Evolutionary conservation across 2,113 vertebrate genomes (phyloP), one percentile per base, ranked within the genome.

Genomic region (Elephas maximus): DNA sequence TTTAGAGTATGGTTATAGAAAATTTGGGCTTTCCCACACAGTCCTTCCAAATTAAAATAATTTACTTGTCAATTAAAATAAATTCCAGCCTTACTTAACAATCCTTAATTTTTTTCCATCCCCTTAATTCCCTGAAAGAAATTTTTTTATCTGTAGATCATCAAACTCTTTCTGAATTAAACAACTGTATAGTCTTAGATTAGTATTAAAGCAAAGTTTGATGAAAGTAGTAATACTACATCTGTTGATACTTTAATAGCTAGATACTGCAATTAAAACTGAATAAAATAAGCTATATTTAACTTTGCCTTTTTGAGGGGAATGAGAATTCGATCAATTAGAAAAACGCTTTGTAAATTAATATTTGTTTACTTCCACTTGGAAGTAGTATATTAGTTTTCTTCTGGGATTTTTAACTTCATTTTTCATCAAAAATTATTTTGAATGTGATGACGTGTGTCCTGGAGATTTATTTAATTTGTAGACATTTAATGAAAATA

Each of bases 271-370:
- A 71, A 41, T 48, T 84, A 91, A 30, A 45, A 84, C 20, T 51
- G 26, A 51, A 85, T 81, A 67, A 87, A 74, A 73, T 84, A 90
- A 84, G 8, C 21, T 87, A 9, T 44, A 80, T 91, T 92, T 91
- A 84, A 62, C 37, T 79, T 88, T 21, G 23, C 17, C 60, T 65
- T 78, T 83, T 60, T 8, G 37, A 2, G 12, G 57, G 8, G 30
- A 28, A 57, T 41, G n/a, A 74, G 37, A 57, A 26, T 86, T 86
- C 74, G 28, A 71, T 92, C 88, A 88, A 89, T 92, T 85, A 84
- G 44, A 91, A 84, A 94, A 91, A 83, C 44, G 62, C 30, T 53
- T 77, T 90, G 60, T 95, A 77, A 53, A 21, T 95, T 86, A 85
- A 71, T 10, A 37, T 62, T 91, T 95, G n/a, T 86, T 91, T 71